phyloP scores from a whole-genome alignment of 2,888 invertebrate genomes.

The Apodemia zela region DNA sequence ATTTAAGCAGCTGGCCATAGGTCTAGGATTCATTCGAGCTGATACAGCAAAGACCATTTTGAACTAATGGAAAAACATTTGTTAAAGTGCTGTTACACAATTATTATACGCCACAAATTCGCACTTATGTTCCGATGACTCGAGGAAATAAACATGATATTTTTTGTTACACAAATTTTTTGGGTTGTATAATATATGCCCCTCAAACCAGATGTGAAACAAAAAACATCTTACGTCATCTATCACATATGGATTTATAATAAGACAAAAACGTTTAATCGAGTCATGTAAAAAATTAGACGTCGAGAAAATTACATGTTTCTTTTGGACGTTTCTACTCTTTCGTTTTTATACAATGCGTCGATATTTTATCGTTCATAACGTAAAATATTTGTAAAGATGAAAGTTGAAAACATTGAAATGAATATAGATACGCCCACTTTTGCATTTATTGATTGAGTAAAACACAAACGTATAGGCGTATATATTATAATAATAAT shows the following conservation, averaged over 20 bases:
- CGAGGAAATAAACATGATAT: conserved; percentile 2
- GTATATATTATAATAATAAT: too few species aligned
- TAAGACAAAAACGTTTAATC: conserved; percentile 11
- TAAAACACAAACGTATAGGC: too few species aligned
- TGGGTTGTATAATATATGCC: conserved; percentile 3
- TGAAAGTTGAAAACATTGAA: not conserved
- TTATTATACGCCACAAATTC: not conserved
- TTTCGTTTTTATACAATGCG: not conserved
- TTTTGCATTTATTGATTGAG: too few species aligned
- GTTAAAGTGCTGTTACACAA: not conserved
- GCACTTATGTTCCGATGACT: conserved; percentile 4
- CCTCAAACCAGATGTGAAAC: not conserved
- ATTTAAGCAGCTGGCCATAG: too few species aligned
- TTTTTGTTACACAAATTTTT: conserved; percentile 1
- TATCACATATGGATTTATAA: conserved; percentile 13
- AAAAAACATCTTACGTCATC: conserved; percentile 13
- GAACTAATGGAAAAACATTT: not conserved
- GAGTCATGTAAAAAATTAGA: conserved; percentile 9
- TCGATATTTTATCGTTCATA: not conserved
- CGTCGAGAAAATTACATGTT: not conserved
- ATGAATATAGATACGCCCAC: too few species aligned
- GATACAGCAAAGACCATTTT: not conserved
- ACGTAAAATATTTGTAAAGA: not conserved
- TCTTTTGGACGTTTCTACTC: not conserved
- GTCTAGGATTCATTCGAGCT: too few species aligned